Evolutionary conservation across 2,797 vertebrate species (phyloP).

Genomic region (Bradypodion pumilum): DNA sequence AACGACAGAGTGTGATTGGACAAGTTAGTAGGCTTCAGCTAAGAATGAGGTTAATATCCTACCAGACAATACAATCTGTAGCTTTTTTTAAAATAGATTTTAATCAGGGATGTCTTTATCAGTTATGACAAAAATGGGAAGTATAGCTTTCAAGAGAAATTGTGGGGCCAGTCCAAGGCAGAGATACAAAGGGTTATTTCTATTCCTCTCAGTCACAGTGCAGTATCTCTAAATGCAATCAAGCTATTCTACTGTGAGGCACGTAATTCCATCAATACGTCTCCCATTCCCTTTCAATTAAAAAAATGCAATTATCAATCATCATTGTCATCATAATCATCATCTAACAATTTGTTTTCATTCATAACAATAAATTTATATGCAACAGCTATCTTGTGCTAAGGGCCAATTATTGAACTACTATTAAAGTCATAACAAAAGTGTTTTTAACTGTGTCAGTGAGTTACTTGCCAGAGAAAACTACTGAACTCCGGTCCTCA

Average conservation of each 20-base stretch:
- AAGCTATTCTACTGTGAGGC: not conserved
- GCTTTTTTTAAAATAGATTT: not conserved
- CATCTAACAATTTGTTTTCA: no score
- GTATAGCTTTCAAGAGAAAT: not conserved
- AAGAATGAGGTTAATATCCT: not conserved
- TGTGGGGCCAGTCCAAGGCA: not conserved
- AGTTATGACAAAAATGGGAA: not conserved
- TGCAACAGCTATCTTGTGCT: no score
- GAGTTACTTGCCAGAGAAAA: no score
- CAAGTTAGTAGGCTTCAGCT: not conserved
- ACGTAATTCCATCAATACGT: not conserved
- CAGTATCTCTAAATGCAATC: not conserved
- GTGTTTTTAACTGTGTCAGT: not conserved
- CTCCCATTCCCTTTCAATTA: not conserved
- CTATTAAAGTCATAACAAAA: not conserved
- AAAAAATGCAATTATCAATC: no score
- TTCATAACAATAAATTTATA: no score
- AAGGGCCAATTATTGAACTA: not conserved
- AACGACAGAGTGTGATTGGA: not conserved
- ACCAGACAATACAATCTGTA: not conserved
- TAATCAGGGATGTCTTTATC: not conserved
- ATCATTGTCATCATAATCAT: no score
- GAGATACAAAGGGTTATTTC: not conserved
- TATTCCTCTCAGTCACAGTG: not conserved
- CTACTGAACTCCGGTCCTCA: no score